Percentiles rank a stretch among this genome's conserved stretches.
Conservation (phyloP, 2,113 vertebrate genomes). For the Anolis sagrei region DNA sequence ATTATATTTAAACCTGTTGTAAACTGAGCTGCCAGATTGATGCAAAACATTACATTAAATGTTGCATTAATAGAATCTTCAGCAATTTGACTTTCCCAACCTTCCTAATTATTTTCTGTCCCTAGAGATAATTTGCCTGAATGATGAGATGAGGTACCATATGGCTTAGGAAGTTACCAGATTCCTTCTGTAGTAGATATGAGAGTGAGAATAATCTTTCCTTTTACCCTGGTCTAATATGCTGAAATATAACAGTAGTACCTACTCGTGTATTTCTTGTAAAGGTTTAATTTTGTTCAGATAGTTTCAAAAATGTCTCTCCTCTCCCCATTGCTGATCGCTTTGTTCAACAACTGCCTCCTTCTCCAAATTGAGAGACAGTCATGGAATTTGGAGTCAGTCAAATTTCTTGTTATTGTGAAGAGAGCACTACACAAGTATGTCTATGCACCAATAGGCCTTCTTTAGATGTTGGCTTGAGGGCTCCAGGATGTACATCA, state of each 20-base stretch:
- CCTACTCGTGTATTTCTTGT: not conserved
- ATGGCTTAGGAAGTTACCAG: not conserved
- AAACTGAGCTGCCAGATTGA: not conserved
- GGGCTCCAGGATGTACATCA: too few relatives aligned
- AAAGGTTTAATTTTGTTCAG: not conserved
- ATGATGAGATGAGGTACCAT: slow-evolving; percentile 2
- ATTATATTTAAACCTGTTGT: not conserved
- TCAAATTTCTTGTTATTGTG: not conserved
- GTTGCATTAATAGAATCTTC: not conserved
- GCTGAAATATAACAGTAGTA: not conserved
- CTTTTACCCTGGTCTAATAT: not conserved
- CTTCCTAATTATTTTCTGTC: not conserved
- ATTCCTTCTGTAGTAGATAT: not conserved
- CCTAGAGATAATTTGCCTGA: not conserved
- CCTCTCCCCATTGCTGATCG: not conserved
- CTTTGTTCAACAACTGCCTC: not conserved
- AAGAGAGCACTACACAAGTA: not conserved
- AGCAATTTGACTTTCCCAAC: not conserved
- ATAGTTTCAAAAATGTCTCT: not conserved
- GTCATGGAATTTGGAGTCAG: too few relatives aligned
- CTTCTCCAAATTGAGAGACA: not conserved
- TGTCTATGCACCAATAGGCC: not conserved
- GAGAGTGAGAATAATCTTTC: not conserved
- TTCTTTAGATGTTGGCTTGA: not conserved
- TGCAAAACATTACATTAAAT: not conserved